Percentiles rank a stretch among this genome's conserved stretches.
Evolutionary conservation across 2,888 invertebrate species (phyloP).

Genomic region (Calliphora vomitoria): DNA sequence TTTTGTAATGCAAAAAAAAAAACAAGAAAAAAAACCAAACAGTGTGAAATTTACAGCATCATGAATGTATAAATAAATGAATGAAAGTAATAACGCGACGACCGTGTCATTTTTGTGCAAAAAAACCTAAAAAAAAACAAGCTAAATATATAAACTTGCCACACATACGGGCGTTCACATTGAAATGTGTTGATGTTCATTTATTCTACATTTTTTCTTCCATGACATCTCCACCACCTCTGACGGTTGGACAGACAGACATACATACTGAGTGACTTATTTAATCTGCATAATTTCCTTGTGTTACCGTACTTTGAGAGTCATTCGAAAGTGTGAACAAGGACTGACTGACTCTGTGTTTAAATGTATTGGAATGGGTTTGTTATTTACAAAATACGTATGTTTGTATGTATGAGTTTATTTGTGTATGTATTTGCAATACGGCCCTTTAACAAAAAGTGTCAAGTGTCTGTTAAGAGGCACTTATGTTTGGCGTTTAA

Average conservation of each 20-base stretch:
- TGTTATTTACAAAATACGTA: slow-evolving; percentile 14
- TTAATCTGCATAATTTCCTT: slow-evolving; percentile 80
- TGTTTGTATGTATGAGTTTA: slow-evolving; percentile 24
- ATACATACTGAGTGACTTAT: slow-evolving; percentile 74
- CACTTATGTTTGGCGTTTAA: slow-evolving; percentile 74
- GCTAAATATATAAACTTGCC: slow-evolving; percentile 39
- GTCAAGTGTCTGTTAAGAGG: slow-evolving; percentile 80
- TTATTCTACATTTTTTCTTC: slow-evolving; percentile 11
- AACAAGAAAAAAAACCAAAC: neutral
- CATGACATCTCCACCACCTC: slow-evolving; percentile 53
- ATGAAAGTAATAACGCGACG: slow-evolving; percentile 58
- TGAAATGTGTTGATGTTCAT: slow-evolving; percentile 61
- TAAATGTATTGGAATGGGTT: slow-evolving; percentile 63
- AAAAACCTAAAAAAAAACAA: slow-evolving; percentile 45
- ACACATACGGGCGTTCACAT: slow-evolving; percentile 12
- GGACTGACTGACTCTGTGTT: slow-evolving; percentile 50
- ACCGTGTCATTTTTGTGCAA: slow-evolving; percentile 65
- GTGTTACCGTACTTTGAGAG: slow-evolving; percentile 48
- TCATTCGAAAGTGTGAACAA: slow-evolving; percentile 68
- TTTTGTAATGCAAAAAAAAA: slow-evolving; percentile 45
- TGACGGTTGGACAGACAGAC: slow-evolving; percentile 37
- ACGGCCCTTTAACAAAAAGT: slow-evolving; percentile 75
- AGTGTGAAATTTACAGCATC: slow-evolving; percentile 64
- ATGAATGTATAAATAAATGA: slow-evolving; percentile 70
- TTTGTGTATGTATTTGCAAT: slow-evolving; percentile 61